phyloP scores from a whole-genome alignment of 2,797 vertebrate genomes.

The Sardinella longiceps region DNA sequence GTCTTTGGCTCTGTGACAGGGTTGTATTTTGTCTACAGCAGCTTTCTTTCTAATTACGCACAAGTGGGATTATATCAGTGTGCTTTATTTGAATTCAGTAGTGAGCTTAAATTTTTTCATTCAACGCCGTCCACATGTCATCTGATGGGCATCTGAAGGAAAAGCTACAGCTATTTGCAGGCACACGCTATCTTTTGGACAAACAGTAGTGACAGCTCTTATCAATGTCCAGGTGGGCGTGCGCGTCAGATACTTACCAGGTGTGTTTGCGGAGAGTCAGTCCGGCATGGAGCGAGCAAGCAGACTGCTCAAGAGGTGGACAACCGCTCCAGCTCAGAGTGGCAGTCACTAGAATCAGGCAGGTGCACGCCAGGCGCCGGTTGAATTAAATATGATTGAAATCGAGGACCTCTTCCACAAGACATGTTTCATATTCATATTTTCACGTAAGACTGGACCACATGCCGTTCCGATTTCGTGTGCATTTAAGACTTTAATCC shows the following conservation, averaged over 20 bases:
- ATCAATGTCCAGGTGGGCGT: slow-evolving; percentile 65
- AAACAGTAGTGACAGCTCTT: slow-evolving; percentile 62
- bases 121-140: not conserved
- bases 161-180: not conserved
- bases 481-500: not conserved
- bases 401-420: not conserved
- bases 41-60: not conserved
- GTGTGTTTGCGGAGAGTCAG: slow-evolving; percentile 42
- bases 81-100: slow-evolving; percentile 54
- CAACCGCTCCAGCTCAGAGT: not conserved
- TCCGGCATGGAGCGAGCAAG: not conserved
- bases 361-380: not conserved
- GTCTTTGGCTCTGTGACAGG: not conserved
- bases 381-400: not conserved
- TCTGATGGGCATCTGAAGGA: not conserved
- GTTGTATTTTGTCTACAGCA: not conserved
- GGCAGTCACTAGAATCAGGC: not conserved
- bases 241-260: slow-evolving; percentile 37
- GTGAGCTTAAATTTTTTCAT: not conserved
- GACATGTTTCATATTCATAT: not conserved
- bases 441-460: not conserved
- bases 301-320: not conserved
- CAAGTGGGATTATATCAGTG: not conserved
- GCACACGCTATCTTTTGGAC: slow-evolving; percentile 50
- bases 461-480: not conserved